Evolutionary conservation across 1,140 invertebrate species (phyloP).

Genomic region (Aricia agestis): DNA sequence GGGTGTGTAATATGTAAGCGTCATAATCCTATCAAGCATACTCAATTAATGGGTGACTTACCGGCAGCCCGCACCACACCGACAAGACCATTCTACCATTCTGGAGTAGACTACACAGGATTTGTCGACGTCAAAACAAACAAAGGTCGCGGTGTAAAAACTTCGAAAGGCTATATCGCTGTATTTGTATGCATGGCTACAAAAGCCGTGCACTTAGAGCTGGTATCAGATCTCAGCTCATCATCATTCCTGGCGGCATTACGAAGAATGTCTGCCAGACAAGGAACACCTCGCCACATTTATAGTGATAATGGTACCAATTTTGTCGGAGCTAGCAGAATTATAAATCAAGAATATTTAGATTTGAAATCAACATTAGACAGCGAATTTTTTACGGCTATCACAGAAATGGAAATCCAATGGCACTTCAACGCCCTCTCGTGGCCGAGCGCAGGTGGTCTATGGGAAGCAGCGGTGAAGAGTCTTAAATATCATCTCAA

Average conservation of each 20-base stretch:
- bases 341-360: constrained; percentile 3
- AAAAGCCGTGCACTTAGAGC: constrained; percentile 26
- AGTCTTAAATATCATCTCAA: constrained; percentile 16
- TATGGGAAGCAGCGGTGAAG: constrained; percentile 19
- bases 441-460: constrained; percentile 3
- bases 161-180: constrained; percentile 22
- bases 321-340: constrained; percentile 17
- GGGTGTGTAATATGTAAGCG: constrained; percentile 8
- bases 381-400: background rate
- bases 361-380: background rate
- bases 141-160: constrained; percentile 19
- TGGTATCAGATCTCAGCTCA: constrained; percentile 22
- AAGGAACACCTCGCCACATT: constrained; percentile 16
- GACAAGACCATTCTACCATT: constrained; percentile 19
- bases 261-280: constrained; percentile 19
- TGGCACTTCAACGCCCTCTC: constrained; percentile 10
- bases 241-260: constrained; percentile 25
- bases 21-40: background rate
- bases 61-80: constrained; percentile 11
- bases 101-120: constrained; percentile 19
- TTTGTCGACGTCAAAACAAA: constrained; percentile 14
- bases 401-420: background rate
- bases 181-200: constrained; percentile 27
- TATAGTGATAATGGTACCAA: constrained; percentile 19
- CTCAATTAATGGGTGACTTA: constrained; percentile 22